Evolutionary conservation across 2,113 vertebrate species (phyloP), one percentile per base, ranked within the genome.

Genomic region (Nerophis ophidion): DNA sequence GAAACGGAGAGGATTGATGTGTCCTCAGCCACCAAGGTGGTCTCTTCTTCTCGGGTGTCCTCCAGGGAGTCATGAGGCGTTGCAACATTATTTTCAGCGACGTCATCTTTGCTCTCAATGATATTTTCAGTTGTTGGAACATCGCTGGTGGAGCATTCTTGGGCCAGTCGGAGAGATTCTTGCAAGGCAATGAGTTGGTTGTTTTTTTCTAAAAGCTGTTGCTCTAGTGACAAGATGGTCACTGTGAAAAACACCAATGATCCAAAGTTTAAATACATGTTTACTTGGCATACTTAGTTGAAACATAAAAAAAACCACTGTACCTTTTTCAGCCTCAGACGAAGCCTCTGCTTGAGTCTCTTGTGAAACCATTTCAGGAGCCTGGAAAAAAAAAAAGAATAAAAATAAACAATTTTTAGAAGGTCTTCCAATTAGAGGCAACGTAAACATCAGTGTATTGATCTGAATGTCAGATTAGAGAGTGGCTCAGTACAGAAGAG

Each of bases 11-110:
- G 42, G 12, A 83, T 57, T 0, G 86, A 87, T 11, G 80, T 71
- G 44, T 89, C 87, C 40, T 82, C 84, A 11, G 84, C 86, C 11
- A 88, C 80, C 62, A 91, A 68, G 16, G 87, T 86, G 48, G 70
- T 86, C 17, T 90, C 89, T 34, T 88, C 86, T 38, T 88, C 86
- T 50, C 63, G 70, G n/a, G 82, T 48, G 4, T 80, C 80, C 16
- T 86, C 86, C 49, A 83, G 60, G 12, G 69, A 65, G 6, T 77
- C 76, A 17, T 68, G 66, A 9, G 66, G 68, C 1, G 12, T 61
- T 34, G 36, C 42, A 56, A 77, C 49, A 36, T 49, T 61, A 44
- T 81, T 64, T 10, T 36, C 15, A 1, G 12, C 4, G 5, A 40
- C 26, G 33, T 40, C 40, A 56, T 68, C 70, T 34, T 61, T 63